Base-by-base conservation (phyloP, 2,888 invertebrate genomes). In the Folsomia manolachei region DNA sequence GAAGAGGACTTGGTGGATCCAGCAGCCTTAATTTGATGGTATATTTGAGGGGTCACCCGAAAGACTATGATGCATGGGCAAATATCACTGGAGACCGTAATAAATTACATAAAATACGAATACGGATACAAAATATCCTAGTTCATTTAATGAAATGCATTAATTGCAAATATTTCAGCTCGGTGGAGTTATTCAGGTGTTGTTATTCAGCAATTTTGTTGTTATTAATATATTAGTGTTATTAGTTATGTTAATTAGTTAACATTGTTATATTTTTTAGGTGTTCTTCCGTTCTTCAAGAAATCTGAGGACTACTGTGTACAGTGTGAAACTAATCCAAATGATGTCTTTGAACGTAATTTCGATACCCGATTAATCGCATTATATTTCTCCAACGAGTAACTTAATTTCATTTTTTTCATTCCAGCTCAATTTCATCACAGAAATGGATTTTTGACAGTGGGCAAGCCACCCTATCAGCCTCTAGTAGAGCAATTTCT, bases 301-400 rank as follows among this genome's bases (percentile, higher is more conserved):
- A 76, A 75, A 62, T 80, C 80, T 11, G 80, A 80, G 71, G 77
- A 79, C 65, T 79, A 78, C 68, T 80, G 80, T 63, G 76, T 74
- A 52, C 61, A 69, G 52, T 80, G 80, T 27, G 78, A 78, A 73
- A 75, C 71, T 1, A 79, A 79, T 71, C 71, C 72, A 19, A 75
- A 76, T 69, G 78, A 78, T 67, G 77, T 76, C 1, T 70, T 77
- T 60, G 76, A 79, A 69, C 79, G 78, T 79, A 74, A 78, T 56
- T 18, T 56, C 18, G 21, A 19, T 14, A 7, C 18, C 7, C 4
- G 21, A 56, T 56, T 21, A 56, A n/a, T 56, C 56, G n/a, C 18
- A 56, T 56, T 56, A 21, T 21, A 14, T 21, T 14, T n/a, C n/a
- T n/a, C n/a, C n/a, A n/a, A n/a, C n/a, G n/a, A n/a, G n/a, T 39